These are phyloP conservation scores for Myzus persicae DNA, from an alignment of 1,140 invertebrate genomes.

Conservation along the genomic window DNA sequence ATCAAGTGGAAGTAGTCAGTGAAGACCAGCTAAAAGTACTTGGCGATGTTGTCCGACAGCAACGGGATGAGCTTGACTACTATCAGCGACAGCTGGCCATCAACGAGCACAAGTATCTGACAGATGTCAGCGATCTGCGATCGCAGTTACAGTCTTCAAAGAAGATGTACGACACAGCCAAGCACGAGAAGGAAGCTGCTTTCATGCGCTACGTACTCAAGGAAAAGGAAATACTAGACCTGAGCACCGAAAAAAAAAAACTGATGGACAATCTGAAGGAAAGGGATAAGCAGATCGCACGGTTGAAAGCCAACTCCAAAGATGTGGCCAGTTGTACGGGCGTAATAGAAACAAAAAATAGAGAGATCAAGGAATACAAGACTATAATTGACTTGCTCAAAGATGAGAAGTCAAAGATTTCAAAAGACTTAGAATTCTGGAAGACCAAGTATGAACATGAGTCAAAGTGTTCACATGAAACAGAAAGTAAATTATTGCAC, in stretches of 20 bases:
- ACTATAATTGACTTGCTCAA: neutral
- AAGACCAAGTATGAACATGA: constrained; percentile 39
- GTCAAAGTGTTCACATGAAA: constrained; percentile 18
- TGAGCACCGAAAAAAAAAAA: constrained; percentile 43
- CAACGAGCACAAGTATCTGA: constrained; percentile 33
- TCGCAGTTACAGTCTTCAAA: constrained; percentile 25
- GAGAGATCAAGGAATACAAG: constrained; percentile 42
- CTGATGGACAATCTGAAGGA: neutral
- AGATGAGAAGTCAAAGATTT: constrained; percentile 34
- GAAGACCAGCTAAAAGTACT: neutral
- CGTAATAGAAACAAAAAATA: constrained; percentile 36
- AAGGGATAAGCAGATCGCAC: constrained; percentile 13
- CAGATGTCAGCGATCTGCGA: neutral
- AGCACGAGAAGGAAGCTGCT: constrained; percentile 4
- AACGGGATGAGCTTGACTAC: constrained; percentile 38
- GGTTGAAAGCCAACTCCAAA: constrained; percentile 16
- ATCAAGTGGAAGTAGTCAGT: neutral
- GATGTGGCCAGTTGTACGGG: neutral
- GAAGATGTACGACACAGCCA: constrained; percentile 29
- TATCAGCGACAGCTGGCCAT: constrained; percentile 39
- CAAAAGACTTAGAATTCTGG: constrained; percentile 45
- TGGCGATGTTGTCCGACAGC: neutral
- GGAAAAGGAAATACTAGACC: constrained; percentile 47
- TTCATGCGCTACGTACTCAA: constrained; percentile 46
- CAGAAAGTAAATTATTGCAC: constrained; percentile 23